These are phyloP conservation scores for Chaetophractus vellerosus DNA, from an alignment of 2,797 vertebrate genomes.

Conservation along the genomic window DNA sequence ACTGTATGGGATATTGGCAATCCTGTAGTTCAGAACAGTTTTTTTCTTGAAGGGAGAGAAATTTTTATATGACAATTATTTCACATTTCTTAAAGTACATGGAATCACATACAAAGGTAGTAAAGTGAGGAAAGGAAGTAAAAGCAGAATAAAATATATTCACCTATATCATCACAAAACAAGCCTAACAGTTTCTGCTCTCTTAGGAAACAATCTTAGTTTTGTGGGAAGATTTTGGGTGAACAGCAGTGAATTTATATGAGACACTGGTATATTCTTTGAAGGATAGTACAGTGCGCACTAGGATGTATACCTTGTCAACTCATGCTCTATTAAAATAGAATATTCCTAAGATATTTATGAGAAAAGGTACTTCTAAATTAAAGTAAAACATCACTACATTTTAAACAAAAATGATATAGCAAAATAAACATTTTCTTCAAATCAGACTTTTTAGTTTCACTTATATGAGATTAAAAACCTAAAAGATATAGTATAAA, in stretches of 20 bases:
- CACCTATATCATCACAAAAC: neutral
- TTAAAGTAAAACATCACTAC: constrained; percentile 71
- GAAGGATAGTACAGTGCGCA: neutral
- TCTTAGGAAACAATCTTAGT: neutral
- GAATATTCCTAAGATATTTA: constrained; percentile 92
- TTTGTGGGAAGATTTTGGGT: neutral
- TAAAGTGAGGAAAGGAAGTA: neutral
- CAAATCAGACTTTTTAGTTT: constrained; percentile 17
- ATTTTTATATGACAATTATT: constrained; percentile 22
- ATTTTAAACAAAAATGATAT: constrained; percentile 60
- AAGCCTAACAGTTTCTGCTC: neutral
- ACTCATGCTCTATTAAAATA: constrained; percentile 93
- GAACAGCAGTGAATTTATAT: neutral
- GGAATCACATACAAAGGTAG: neutral
- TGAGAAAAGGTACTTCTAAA: constrained; percentile 88
- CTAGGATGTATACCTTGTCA: constrained; percentile 86
- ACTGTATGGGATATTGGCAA: neutral
- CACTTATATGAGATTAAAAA: constrained; percentile 23
- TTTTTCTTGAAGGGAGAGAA: constrained; percentile 35
- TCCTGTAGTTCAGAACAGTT: constrained; percentile 7
- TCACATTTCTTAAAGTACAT: constrained; percentile 56
- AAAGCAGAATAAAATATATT: constrained; percentile 49
- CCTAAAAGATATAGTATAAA: neutral
- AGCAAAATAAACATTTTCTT: constrained; percentile 41
- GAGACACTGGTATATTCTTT: neutral